Evolutionary conservation across 2,888 invertebrate genomes (phyloP), one percentile per base, ranked within the genome.

Genomic region (Rotaria macrura): DNA sequence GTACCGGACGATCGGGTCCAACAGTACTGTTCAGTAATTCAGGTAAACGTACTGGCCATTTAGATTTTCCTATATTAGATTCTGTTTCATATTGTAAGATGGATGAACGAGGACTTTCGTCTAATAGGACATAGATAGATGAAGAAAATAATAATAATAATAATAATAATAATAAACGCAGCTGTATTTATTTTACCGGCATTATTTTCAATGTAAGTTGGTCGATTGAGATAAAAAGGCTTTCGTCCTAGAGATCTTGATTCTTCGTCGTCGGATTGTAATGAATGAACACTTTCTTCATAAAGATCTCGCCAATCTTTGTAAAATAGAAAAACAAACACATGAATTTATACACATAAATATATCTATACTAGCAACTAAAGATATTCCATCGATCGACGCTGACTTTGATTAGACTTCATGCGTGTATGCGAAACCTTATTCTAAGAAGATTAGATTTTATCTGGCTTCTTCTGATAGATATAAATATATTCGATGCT

Each of bases 31-130:
- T 79, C 10, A 79, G 40, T 14, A 79, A 43, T n/a, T 79, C 25
- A n/a, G 79, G 79, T n/a, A 79, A 43, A 25, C 79, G 79, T 79
- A 79, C 14, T n/a, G 43, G 43, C 79, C 79, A 79, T 79, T 79
- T 79, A 0, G 79, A 43, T 79, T 43, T 79, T 20, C 6, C 10
- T 10, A 4, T 0, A 79, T 79, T 40, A 79, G 25, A 14, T 25
- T 79, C n/a, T 12, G 43, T 1, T 40, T 43, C 25, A 10, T 40
- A 10, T 10, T 1, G 40, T 20, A 43, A 6, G n/a, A 12, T 43
- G 6, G 79, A n/a, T 79, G 79, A 79, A n/a, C 79, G 79, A 43
- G 79, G 43, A 6, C 2, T n/a, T n/a, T 79, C 79, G 12, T 79
- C 79, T 79, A 43, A 10, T 9, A 43, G 25, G 25, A 43, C 0